phyloP scores from a whole-genome alignment of 2,797 vertebrate species.

The Parauchenoglanis punctatus region DNA sequence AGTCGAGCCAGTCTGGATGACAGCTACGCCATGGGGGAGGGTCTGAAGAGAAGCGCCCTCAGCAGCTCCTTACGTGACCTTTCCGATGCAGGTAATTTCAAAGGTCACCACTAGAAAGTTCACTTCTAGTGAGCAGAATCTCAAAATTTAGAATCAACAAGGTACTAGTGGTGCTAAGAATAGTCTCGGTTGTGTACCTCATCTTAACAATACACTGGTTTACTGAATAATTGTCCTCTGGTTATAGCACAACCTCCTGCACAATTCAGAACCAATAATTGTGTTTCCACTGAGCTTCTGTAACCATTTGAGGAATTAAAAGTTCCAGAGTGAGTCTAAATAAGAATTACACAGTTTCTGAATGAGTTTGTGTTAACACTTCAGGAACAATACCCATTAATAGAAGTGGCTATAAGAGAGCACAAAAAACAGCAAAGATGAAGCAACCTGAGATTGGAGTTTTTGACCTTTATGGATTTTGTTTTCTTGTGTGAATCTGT shows the following conservation, averaged over 20 bases:
- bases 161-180: not conserved
- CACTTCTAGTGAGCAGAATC: not conserved
- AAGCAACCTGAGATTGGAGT: not conserved
- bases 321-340: not conserved
- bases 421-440: not conserved
- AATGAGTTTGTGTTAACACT: not conserved
- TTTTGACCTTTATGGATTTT: not conserved
- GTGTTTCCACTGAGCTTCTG: not conserved
- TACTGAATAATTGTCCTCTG: conserved; percentile 25
- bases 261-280: not conserved
- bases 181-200: not conserved
- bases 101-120: conserved; percentile 1
- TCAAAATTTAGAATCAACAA: not conserved
- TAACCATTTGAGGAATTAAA: not conserved
- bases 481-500: not conserved
- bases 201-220: conserved; percentile 13
- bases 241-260: conserved; percentile 8
- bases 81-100: conserved; percentile 89
- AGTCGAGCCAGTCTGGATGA: conserved; percentile 90
- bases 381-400: not conserved
- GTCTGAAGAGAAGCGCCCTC: conserved; percentile 92
- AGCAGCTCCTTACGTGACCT: conserved; percentile 95
- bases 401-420: not conserved
- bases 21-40: conserved; percentile 89
- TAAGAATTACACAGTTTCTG: no score